Percentiles rank a stretch among this genome's conserved stretches.
Evolutionary conservation across 2,888 invertebrate species (phyloP).

Genomic region (Xestia xanthographa): DNA sequence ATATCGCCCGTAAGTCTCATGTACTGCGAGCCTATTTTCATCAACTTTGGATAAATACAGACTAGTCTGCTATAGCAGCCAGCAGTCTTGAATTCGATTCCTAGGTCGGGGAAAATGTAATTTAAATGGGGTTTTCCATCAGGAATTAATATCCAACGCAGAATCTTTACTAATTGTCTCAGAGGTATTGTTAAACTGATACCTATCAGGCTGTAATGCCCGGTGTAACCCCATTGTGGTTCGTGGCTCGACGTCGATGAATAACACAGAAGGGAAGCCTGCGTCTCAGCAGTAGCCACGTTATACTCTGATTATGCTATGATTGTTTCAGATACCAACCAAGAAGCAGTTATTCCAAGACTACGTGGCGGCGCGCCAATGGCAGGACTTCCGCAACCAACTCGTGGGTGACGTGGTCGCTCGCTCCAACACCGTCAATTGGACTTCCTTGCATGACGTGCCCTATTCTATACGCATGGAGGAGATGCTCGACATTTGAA

Average conservation of each 20-base stretch:
- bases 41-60: background rate
- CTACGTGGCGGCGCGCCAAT: slow-evolving; percentile 89
- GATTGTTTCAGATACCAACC: slow-evolving; percentile 86
- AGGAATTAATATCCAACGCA: background rate
- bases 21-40: background rate
- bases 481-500: slow-evolving; percentile 86
- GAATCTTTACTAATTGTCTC: background rate
- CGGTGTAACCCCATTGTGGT: background rate
- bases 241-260: no score
- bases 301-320: background rate
- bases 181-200: background rate
- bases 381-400: slow-evolving; percentile 89
- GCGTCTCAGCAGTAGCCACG: background rate
- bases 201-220: background rate
- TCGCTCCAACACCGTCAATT: slow-evolving; percentile 87
- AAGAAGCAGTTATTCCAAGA: slow-evolving; percentile 90
- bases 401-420: slow-evolving; percentile 87
- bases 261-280: no score
- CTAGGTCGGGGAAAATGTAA: background rate
- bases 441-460: slow-evolving; percentile 91
- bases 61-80: background rate
- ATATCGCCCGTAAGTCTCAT: background rate
- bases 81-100: background rate
- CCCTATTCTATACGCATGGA: slow-evolving; percentile 92
- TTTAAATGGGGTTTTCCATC: background rate